These are phyloP conservation scores for Megaceryle maxima DNA, from an alignment of 2,113 vertebrate species.

Conservation along the genomic window DNA sequence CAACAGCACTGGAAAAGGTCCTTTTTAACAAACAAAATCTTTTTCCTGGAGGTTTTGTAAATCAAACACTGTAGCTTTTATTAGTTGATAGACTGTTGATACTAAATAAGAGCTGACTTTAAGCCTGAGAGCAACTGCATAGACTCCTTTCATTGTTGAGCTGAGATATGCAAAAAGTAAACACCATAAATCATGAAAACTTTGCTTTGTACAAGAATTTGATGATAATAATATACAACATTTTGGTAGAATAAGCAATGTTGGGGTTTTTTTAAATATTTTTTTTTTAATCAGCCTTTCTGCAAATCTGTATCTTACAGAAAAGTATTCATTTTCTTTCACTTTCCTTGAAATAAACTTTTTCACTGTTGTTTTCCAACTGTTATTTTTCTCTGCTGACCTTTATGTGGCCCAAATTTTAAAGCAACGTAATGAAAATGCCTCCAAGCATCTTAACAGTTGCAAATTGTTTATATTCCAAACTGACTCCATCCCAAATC, in stretches of 20 bases:
- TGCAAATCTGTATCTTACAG: neutral
- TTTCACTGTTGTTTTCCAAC: neutral
- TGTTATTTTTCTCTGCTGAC: slow-evolving; percentile 26
- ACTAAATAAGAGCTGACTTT: slow-evolving; percentile 57
- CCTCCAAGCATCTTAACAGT: slow-evolving; percentile 27
- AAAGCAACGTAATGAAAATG: slow-evolving; percentile 40
- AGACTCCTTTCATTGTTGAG: slow-evolving; percentile 1
- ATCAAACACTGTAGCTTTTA: slow-evolving; percentile 41
- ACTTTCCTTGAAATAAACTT: neutral
- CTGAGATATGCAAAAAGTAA: slow-evolving; percentile 50
- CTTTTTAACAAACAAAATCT: slow-evolving; percentile 35
- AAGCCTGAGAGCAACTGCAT: slow-evolving; percentile 2
- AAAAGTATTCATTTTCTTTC: slow-evolving; percentile 8
- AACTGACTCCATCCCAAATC: slow-evolving; percentile 16
- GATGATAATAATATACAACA: neutral
- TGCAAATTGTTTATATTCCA: slow-evolving; percentile 46
- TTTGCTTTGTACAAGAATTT: slow-evolving; percentile 16
- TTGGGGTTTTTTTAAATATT: neutral
- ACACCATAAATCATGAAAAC: slow-evolving; percentile 51
- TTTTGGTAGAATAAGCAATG: neutral
- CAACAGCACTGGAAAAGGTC: slow-evolving; percentile 23
- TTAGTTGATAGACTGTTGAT: slow-evolving; percentile 49
- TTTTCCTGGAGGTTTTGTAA: slow-evolving; percentile 41
- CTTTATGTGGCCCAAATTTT: slow-evolving; percentile 20
- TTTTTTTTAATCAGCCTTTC: neutral